Evolutionary conservation across 2,113 vertebrate genomes (phyloP), one percentile per base, ranked within the genome.

Genomic region (Theropithecus gelada): DNA sequence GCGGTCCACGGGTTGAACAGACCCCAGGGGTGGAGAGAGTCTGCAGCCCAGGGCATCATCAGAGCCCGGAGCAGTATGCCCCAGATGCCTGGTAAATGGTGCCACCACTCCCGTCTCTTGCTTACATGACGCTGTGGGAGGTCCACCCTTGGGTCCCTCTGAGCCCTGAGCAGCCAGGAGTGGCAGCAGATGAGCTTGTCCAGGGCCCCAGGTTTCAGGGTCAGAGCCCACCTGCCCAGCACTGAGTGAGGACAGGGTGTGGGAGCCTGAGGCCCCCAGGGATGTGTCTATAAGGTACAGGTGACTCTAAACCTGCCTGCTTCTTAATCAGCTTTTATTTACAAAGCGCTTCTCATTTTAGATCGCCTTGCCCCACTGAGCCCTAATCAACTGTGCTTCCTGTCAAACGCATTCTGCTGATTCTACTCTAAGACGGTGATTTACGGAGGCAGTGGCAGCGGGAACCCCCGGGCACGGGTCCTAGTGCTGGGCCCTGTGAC

Each of bases 281-380:
- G 35, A n/a, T 4, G 6, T 7, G 38, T 55, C 30, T 22, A 32
- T 8, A 11, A 61, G 45, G 79, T 1, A 0, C 23, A n/a, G 30
- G 3, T 0, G 0, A 5, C 0, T 0, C 81, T 64, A 2, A n/a
- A 25, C n/a, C 72, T 13, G 35, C 5, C 55, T 38, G 80, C 11
- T 11, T 4, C 88, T 30, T 1, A 12, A 1, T 40, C 57, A 6
- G 75, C 88, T 57, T 35, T 57, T 20, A 5, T 23, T 90, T 43
- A 52, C 32, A 23, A 40, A 85, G 52, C 0, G 0, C 8, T 23
- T 35, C 55, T 52, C 32, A 4, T 12, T 30, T 81, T 48, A n/a
- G 80, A 25, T 3, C 0, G 1, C 66, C 66, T n/a, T 57, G 76
- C 32, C 35, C 45, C 25, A 3, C 52, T 3, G 73, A 57, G 80